phyloP scores from a whole-genome alignment of 1,140 invertebrate genomes.

The Brachystomella parvula region DNA sequence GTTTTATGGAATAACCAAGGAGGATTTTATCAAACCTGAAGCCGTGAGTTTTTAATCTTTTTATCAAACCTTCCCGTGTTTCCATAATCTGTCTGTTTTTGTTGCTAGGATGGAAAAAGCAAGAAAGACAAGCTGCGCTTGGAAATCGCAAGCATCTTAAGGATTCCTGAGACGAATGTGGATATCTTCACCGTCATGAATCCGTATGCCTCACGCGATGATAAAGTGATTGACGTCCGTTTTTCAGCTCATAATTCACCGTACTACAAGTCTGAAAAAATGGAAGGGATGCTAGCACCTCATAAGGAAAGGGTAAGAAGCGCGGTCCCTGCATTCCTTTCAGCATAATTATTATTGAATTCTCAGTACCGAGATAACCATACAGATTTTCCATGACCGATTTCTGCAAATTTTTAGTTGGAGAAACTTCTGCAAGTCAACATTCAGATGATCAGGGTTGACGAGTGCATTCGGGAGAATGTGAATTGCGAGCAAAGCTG shows the following conservation, averaged over 20 bases:
- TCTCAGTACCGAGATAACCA: too few species aligned
- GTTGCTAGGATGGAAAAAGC: conserved; percentile 50
- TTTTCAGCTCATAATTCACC: conserved; percentile 88
- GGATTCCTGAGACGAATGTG: conserved; percentile 69
- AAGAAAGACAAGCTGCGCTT: conserved; percentile 63
- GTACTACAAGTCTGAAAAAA: conserved; percentile 73
- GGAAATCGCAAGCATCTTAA: conserved; percentile 62
- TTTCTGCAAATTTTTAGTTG: conserved; percentile 46
- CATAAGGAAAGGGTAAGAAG: conserved; percentile 55
- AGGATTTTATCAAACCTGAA: conserved; percentile 66
- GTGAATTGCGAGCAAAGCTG: conserved; percentile 59
- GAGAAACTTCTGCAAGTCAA: conserved; percentile 60
- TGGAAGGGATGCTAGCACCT: conserved; percentile 66
- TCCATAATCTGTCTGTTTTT: background rate
- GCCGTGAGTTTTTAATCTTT: conserved; percentile 23
- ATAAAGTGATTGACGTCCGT: conserved; percentile 63
- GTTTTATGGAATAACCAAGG: conserved; percentile 67
- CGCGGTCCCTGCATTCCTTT: too few species aligned
- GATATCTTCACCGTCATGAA: conserved; percentile 83
- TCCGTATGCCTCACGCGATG: conserved; percentile 51
- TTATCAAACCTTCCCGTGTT: background rate
- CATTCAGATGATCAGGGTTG: conserved; percentile 76
- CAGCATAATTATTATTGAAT: too few species aligned
- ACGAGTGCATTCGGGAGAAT: conserved; percentile 71
- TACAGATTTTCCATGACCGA: too few species aligned